Evolutionary conservation across 2,888 invertebrate genomes (phyloP), one percentile per base, ranked within the genome.

Genomic region (Ditula angustiorana): DNA sequence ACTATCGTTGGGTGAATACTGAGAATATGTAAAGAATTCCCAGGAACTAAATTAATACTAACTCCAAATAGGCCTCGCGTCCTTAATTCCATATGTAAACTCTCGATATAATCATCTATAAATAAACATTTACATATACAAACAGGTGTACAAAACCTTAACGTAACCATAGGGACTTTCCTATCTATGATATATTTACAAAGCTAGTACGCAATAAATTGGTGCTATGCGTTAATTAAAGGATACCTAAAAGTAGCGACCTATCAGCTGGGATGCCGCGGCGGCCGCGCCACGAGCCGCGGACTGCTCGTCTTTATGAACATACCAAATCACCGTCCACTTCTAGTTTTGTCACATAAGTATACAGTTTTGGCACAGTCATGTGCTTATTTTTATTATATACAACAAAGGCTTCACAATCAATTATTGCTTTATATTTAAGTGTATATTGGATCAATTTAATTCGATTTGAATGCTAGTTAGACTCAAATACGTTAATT

Each of bases 1-100:
- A 92, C 92, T 92, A 92, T 92, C 92, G 92, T 92, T 92, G 92
- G 92, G 92, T 92, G 90, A 87, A 87, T 82, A 86, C 88, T 86
- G 91, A 87, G 89, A 87, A 84, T 71, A 71, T 64, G 66, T 72
- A 69, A 76, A 73, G 59, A 68, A 77, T 79, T 83, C 90, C 80
- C 90, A 87, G 85, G 78, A 80, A 87, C 87, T 90, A 87, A 82
- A 76, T 83, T 88, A 88, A 72, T 70, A 76, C 82, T 85, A 83
- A 80, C 72, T 78, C 76, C 78, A 73, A 80, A 81, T 85, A 90
- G 88, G 87, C 87, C 85, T 82, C 79, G 75, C 79, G 70, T 79
- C 77, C 70, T 69, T 72, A 71, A 75, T 74, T 75, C 74, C 73
- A 74, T 74, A 79, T 79, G 78, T 83, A 78, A 83, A 83, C 80